Evolutionary conservation across 2,113 vertebrate species (phyloP), one percentile per base, ranked within the genome.

Genomic region (Tragelaphus strepsiceros): DNA sequence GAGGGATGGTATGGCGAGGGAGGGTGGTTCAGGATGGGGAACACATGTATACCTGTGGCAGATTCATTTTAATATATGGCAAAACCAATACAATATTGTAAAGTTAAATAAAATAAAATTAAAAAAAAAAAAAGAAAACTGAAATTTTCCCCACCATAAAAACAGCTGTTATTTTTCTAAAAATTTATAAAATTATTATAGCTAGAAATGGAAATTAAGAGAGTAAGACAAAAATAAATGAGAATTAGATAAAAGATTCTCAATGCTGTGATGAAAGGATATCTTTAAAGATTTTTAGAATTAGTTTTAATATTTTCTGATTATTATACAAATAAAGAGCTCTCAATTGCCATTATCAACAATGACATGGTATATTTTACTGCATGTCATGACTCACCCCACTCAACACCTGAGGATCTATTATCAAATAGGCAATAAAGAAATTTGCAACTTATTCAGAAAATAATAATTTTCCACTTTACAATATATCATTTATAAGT

Each of bases 111-210:
- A 39, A 39, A 39, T 39, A 39, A 39, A 39, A 39, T 1, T 39
- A 5, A 39, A 39, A 39, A 39, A 39, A 39, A 39, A 39, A 39
- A 39, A 39, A 90, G 21, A 92, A 94, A 87, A 59, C 46, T 51
- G 35, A 71, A 88, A 53, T 39, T 35, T 95, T 97, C n/a, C 88
- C n/a, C 49, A 94, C 10, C 22, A 89, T 54, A 96, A 89, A 94
- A 96, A 88, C 1, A 64, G 32, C 30, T 71, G 11, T 90, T 64
- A 59, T 12, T 88, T 89, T 91, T 94, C 46, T 92, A 88, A 96
- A 71, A 96, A 91, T 11, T 32, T 43, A 77, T 12, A 86, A 89
- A 96, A 96, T 43, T 67, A 83, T 28, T 95, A 16, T 1, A 89
- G 4, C 32, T 78, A 92, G 35, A 71, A 64, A 92, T 26, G 30